A percentile compares a stretch with the other conserved stretches of the same genome.
Evolutionary conservation across 1,140 invertebrate genomes (phyloP).

Genomic region (Procambarus virginalis): DNA sequence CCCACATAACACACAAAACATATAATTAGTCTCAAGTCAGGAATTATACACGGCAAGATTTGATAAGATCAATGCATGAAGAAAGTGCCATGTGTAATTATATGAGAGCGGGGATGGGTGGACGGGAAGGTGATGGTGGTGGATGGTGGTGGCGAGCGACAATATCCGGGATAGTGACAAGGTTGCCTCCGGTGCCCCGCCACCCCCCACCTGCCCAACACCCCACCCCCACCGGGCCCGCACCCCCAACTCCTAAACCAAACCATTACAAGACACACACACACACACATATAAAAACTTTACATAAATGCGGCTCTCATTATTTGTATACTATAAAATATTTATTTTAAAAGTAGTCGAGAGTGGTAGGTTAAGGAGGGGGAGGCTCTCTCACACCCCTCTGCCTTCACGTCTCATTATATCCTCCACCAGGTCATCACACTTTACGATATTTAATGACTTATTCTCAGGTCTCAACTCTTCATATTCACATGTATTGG

Average conservation of each 20-base stretch:
- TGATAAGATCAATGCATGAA: neutral
- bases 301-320: neutral
- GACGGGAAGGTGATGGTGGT: neutral
- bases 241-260: neutral
- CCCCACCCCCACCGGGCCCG: neutral
- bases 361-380: neutral
- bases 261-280: neutral
- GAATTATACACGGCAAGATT: neutral
- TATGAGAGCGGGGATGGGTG: neutral
- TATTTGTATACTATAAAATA: neutral
- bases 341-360: neutral
- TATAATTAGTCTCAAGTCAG: neutral
- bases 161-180: slow-evolving; percentile 36
- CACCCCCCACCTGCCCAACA: slow-evolving; percentile 2
- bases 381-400: too few species aligned
- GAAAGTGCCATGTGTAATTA: neutral
- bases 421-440: too few species aligned
- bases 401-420: too few species aligned
- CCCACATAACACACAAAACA: neutral
- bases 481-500: neutral
- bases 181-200: slow-evolving; percentile 2
- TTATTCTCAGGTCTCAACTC: neutral
- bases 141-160: slow-evolving; percentile 18
- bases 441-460: neutral
- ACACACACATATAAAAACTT: neutral